Conservation (phyloP, 2,888 invertebrate species). For the Isotomurus palustris region DNA sequence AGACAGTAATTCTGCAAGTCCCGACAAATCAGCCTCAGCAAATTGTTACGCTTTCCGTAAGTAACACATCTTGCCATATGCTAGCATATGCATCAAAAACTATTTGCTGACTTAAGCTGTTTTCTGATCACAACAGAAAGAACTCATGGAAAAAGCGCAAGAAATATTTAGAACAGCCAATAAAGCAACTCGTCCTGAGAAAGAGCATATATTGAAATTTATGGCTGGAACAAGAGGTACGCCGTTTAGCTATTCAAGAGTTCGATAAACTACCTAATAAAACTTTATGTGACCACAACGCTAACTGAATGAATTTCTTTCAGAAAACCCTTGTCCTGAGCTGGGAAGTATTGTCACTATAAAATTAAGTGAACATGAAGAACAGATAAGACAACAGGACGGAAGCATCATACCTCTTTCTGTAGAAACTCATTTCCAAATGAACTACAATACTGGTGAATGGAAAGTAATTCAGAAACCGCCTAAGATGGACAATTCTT, state of each 20-base stretch:
- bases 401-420: conserved; percentile 72
- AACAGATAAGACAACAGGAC: conserved; percentile 79
- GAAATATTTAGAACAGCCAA: conserved; percentile 97
- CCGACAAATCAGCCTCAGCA: conserved; percentile 42
- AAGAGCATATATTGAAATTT: conserved; percentile 93
- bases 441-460: conserved; percentile 97
- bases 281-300: neutral
- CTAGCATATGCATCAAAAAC: neutral
- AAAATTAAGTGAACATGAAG: conserved; percentile 85
- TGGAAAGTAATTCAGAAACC: conserved; percentile 94
- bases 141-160: conserved; percentile 94
- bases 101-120: conserved; percentile 11
- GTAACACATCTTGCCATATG: neutral
- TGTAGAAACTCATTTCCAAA: conserved; percentile 94
- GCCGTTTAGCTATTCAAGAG: neutral
- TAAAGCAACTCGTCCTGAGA: conserved; percentile 91
- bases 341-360: conserved; percentile 94
- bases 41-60: conserved; percentile 45
- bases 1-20: conserved; percentile 46
- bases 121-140: conserved; percentile 62
- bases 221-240: conserved; percentile 95
- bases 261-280: neutral
- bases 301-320: conserved; percentile 10
- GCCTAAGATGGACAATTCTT: conserved; percentile 60
- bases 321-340: conserved; percentile 95